Evolutionary conservation across 1,140 invertebrate species (phyloP).

Genomic region (Drosophila prosaltans): DNA sequence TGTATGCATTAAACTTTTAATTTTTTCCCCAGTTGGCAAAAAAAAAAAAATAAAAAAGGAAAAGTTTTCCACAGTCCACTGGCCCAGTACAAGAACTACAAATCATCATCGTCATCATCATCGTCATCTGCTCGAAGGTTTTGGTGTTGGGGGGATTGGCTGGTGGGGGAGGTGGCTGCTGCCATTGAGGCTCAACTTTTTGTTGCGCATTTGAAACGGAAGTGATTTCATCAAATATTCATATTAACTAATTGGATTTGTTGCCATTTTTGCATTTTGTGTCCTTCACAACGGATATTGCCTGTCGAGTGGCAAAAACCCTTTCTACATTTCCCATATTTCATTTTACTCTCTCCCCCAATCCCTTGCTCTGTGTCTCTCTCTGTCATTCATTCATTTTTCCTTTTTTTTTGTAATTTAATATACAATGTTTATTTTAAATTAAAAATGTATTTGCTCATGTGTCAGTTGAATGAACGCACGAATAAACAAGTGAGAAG

Average conservation of each 20-base stretch:
- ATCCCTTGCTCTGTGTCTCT: neutral
- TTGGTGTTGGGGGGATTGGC: neutral
- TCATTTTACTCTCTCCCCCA: neutral
- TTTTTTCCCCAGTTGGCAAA: constrained; percentile 28
- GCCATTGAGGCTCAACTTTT: constrained; percentile 40
- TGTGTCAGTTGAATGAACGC: constrained; percentile 40
- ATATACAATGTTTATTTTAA: constrained; percentile 71
- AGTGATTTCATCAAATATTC: constrained; percentile 80
- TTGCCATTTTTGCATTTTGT: constrained; percentile 58
- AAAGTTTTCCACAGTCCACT: constrained; percentile 10
- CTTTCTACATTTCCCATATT: constrained; percentile 10
- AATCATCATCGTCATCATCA: constrained; percentile 37
- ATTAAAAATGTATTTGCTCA: constrained; percentile 73
- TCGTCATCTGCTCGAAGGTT: constrained; percentile 18
- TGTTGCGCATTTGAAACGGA: constrained; percentile 71
- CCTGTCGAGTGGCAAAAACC: constrained; percentile 36
- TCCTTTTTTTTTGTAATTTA: constrained; percentile 49
- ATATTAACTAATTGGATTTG: constrained; percentile 81
- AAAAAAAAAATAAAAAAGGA: neutral
- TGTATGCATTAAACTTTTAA: constrained; percentile 65
- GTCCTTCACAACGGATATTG: constrained; percentile 59
- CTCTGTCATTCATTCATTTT: neutral
- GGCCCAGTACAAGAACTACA: constrained; percentile 32
- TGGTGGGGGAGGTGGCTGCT: neutral
- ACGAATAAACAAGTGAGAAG: neutral